Evolutionary conservation across 2,797 vertebrate genomes (phyloP).

Genomic region (Rousettus madagascariensis): DNA sequence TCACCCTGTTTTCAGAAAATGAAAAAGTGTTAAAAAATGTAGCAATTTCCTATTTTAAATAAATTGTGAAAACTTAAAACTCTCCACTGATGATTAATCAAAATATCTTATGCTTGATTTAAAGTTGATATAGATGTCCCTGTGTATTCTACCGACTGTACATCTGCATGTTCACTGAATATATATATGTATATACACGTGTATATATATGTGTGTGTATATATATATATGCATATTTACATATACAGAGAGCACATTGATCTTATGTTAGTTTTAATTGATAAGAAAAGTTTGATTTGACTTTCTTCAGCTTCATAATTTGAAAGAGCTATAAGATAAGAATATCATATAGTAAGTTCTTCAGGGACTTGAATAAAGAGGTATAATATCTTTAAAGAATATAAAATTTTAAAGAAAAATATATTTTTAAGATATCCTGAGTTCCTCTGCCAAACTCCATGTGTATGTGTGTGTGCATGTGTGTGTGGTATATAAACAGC

Average conservation of each 20-base stretch:
- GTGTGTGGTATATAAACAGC: neutral
- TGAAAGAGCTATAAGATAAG: neutral
- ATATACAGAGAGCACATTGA: too few species aligned
- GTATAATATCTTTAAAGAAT: neutral
- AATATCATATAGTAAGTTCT: neutral
- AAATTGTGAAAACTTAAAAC: neutral
- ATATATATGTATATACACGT: too few species aligned
- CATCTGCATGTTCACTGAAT: neutral
- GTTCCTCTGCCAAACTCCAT: neutral
- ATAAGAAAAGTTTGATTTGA: neutral
- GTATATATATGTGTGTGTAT: too few species aligned
- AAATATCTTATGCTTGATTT: neutral
- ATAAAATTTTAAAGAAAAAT: neutral
- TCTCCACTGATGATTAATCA: neutral
- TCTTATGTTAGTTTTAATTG: neutral
- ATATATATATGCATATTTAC: too few species aligned
- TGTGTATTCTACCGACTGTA: too few species aligned
- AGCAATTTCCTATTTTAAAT: neutral
- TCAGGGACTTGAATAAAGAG: neutral
- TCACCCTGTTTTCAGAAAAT: neutral
- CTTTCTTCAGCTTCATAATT: neutral
- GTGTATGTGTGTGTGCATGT: neutral
- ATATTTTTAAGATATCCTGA: neutral
- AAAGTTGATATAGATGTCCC: neutral
- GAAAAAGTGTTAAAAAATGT: neutral